Base-by-base conservation (phyloP, 2,888 invertebrate genomes). In the Hirtodrosophila histrioides region DNA sequence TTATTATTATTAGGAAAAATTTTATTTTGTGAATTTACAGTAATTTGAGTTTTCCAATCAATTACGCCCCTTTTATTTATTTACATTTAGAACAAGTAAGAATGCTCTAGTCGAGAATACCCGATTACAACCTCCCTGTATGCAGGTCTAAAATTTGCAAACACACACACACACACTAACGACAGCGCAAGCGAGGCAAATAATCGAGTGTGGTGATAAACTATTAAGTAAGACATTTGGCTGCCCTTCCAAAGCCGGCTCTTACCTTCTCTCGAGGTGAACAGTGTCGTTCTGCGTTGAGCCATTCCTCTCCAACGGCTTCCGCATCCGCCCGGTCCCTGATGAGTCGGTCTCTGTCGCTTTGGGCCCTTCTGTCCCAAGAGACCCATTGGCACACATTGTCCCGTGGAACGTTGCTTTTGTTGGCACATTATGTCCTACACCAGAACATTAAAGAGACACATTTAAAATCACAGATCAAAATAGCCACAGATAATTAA, bases 271-370 rank as follows among this genome's bases (percentile, higher is more conserved):
- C 97, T 97, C 95, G 97, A 97, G 97, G 97, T 97, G 96, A 97
- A 98, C 94, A 97, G 96, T 93, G 97, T 97, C 96, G 95, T 97
- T 95, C 97, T 95, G 93, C 96, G 95, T 94, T 97, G 97, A 93
- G 96, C 95, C 95, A 95, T 95, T 92, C 96, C 97, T 95, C 97
- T 96, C 96, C 96, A 96, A 89, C 95, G 92, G 87, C 91, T 92
- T 89, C 92, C 92, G 92, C 92, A 92, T 88, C 92, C 92, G 82
- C 92, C 92, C 91, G 92, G 92, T 87, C 92, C 92, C 91, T 91
- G 92, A 91, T 92, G 92, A 89, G 92, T 92, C 92, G 92, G 92
- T 91, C 92, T 92, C 92, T 92, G 92, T 89, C 92, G 92, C 89
- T 91, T 92, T 92, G 91, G 92, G 90, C 91, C 91, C 91, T 89